A percentile compares a stretch with the other conserved stretches of the same genome.
Conservation (phyloP, 2,797 vertebrate genomes). For the Halcyon leucocephala region DNA sequence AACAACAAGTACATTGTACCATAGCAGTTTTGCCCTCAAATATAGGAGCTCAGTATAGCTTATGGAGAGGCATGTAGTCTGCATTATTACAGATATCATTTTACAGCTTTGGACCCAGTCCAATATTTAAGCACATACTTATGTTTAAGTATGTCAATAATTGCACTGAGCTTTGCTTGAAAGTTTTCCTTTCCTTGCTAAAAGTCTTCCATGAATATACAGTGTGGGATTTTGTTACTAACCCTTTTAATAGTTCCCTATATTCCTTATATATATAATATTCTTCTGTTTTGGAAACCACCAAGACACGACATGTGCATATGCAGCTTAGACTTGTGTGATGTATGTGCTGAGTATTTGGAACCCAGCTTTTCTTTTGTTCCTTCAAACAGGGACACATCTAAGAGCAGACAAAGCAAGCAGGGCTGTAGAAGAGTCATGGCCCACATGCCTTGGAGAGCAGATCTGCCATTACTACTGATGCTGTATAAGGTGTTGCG, state of each 20-base stretch:
- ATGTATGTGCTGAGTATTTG: not conserved
- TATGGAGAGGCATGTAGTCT: not conserved
- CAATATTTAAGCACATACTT: not conserved
- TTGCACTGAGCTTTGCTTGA: not conserved
- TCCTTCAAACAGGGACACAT: not conserved
- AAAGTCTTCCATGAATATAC: not conserved
- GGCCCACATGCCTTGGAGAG: not conserved
- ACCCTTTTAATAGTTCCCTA: not conserved
- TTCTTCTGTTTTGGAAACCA: not conserved
- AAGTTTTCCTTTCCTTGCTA: not conserved
- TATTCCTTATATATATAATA: not conserved
- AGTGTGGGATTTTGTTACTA: not conserved
- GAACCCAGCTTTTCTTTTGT: not conserved
- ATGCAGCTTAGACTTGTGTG: not conserved
- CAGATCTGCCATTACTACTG: not conserved
- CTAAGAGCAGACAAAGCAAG: not conserved
- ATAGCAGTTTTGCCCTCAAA: not conserved
- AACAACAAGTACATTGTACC: not conserved
- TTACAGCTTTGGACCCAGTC: not conserved
- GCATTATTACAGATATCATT: not conserved
- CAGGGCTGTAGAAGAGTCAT: not conserved
- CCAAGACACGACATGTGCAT: rapidly evolving
- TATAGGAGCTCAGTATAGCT: not conserved
- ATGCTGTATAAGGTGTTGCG: not conserved
- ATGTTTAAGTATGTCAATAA: not conserved